Evolutionary conservation across 1,140 invertebrate species (phyloP).

Genomic region (Lepidostoma basale): DNA sequence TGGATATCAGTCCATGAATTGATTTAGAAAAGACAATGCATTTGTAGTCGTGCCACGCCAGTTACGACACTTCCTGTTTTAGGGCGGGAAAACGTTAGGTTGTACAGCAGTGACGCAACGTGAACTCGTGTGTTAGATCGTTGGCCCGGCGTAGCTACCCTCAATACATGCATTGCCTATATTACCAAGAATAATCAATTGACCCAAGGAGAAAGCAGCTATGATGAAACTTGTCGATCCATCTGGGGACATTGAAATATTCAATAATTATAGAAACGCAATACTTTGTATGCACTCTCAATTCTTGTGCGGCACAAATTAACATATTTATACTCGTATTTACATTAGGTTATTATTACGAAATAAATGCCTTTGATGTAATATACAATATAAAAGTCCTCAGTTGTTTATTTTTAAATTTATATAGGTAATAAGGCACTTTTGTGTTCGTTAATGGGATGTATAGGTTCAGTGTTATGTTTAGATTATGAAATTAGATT

Average conservation of each 20-base stretch:
- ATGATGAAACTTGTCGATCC: not conserved
- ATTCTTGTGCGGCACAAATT: too few species aligned
- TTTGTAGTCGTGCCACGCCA: constrained; percentile 15
- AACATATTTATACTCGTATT: too few species aligned
- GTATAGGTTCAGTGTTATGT: too few species aligned
- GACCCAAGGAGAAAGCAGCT: not conserved
- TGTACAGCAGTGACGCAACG: constrained; percentile 20
- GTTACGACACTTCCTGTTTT: constrained; percentile 39
- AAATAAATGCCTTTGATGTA: too few species aligned
- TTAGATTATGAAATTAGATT: too few species aligned
- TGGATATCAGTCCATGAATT: not conserved
- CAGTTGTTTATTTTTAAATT: too few species aligned
- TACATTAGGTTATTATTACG: too few species aligned
- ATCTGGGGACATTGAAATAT: not conserved
- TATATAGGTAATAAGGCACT: too few species aligned
- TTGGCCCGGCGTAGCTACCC: not conserved
- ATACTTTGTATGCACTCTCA: too few species aligned
- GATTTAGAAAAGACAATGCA: constrained; percentile 14
- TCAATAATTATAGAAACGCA: too few species aligned
- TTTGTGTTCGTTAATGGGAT: too few species aligned
- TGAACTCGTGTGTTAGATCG: not conserved
- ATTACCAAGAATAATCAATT: not conserved
- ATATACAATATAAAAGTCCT: too few species aligned
- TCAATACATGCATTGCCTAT: not conserved
- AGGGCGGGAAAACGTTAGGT: constrained; percentile 29